Base-by-base conservation (phyloP, 1,140 invertebrate species). In the Vanessa atalanta region DNA sequence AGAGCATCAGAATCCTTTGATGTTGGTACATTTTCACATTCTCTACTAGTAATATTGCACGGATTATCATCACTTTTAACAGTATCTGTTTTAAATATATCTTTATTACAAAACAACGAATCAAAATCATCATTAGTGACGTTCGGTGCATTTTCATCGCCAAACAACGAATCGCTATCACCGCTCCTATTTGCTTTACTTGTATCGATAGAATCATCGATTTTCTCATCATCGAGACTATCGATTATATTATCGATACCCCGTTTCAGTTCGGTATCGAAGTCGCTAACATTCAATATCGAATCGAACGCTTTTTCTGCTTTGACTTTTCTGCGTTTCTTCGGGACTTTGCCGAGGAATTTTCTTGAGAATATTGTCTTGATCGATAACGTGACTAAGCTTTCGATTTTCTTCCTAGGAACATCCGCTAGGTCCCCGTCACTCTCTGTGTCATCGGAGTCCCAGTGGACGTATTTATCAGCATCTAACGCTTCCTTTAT, bases 311-410 rank as follows among this genome's bases (percentile, higher is more conserved):
- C 67, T 11, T 76, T 80, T 16, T 85, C 84, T 5, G 65, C 73
- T 80, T 84, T 88, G 0, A 88, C 60, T 26, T 83, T 85, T 67
- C 83, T 78, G 13, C 57, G 63, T 64, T 84, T 89, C 47, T 79
- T 87, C 0, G 86, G 87, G 0, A 88, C 83, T 79, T 86, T 86
- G 0, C 87, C 89, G 0, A 90, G 53, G n/a, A 80, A 76, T 50
- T 78, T 84, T 6, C 70, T 53, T 0, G 87, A 88, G 73, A 84
- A 88, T 57, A 91, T 74, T 3, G 75, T 83, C 70, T 86, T 89
- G 15, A 89, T 23, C 0, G 81, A 7, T 1, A 89, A 23, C n/a
- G 72, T 72, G 0, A 79, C 61, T 0, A 91, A 71, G 2, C 63
- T 73, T 3, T 82, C 61, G 0, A 88, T 77, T 50, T 68, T 74